Evolutionary conservation across 2,888 invertebrate species (phyloP).

Genomic region (Marasmarcha lunaedactyla): DNA sequence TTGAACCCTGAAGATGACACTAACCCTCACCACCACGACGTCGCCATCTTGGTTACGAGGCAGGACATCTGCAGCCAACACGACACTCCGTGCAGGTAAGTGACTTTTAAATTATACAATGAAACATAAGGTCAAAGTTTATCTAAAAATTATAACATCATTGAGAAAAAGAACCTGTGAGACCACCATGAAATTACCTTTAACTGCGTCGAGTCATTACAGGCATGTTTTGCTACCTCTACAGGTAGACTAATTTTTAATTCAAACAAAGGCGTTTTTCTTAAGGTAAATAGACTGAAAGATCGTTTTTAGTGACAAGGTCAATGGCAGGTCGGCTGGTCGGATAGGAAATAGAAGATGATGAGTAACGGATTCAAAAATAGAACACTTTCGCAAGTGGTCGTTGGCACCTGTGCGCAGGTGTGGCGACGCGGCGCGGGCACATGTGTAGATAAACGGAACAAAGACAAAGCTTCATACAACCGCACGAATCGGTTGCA

Average conservation of each 20-base stretch:
- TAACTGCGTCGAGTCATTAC: too few species aligned
- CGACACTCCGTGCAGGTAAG: constrained; percentile 67
- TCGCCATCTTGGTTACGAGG: constrained; percentile 87
- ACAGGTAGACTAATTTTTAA: too few species aligned
- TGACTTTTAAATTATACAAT: constrained; percentile 16
- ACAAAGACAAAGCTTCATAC: too few species aligned
- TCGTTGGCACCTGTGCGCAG: constrained; percentile 33
- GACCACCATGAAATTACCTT: too few species aligned
- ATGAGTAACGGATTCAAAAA: constrained; percentile 52
- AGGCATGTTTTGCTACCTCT: too few species aligned
- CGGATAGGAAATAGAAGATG: constrained; percentile 42
- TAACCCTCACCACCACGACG: constrained; percentile 91
- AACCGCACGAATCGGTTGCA: too few species aligned
- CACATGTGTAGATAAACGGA: too few species aligned
- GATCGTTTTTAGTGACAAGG: constrained; percentile 54
- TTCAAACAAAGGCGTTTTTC: too few species aligned
- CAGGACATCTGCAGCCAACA: constrained; percentile 78
- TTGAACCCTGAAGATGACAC: constrained; percentile 81
- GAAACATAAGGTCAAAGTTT: too few species aligned
- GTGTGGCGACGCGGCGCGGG: constrained; percentile 25
- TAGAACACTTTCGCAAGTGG: constrained; percentile 53
- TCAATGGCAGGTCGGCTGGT: constrained; percentile 62
- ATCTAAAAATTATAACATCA: too few species aligned
- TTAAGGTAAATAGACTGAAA: too few species aligned
- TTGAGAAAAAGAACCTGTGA: too few species aligned